Percentiles rank a stretch among this genome's conserved stretches.
phyloP scores from a whole-genome alignment of 2,888 invertebrate species.

The Chloromyia formosa region DNA sequence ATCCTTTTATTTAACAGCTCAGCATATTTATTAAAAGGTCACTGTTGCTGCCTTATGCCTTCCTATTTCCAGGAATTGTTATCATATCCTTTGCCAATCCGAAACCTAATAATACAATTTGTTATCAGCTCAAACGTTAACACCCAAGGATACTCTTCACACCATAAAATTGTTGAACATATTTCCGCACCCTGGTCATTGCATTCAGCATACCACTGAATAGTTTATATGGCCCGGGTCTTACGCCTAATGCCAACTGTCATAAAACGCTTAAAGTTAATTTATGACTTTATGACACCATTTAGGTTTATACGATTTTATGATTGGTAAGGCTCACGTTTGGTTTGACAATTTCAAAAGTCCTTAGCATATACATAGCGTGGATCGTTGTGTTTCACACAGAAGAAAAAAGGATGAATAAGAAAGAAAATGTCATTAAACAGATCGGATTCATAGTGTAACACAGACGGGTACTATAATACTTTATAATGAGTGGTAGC shows the following conservation, averaged over 20 bases:
- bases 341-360: neutral
- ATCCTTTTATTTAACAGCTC: too few relatives aligned
- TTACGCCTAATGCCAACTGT: neutral
- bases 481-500: too few relatives aligned
- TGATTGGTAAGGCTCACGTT: neutral
- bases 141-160: neutral
- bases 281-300: constrained; percentile 1
- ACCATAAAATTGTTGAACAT: neutral
- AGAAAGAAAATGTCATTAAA: too few relatives aligned
- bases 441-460: too few relatives aligned
- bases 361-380: neutral
- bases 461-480: too few relatives aligned
- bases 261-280: neutral
- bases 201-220: neutral
- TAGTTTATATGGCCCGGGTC: neutral
- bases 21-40: too few relatives aligned
- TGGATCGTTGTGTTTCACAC: too few relatives aligned
- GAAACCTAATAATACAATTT: neutral
- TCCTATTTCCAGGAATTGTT: neutral
- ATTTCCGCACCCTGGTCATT: neutral
- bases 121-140: neutral
- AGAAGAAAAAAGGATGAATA: too few relatives aligned
- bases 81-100: neutral
- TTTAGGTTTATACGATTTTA: neutral
- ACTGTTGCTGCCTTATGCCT: too few relatives aligned